Conservation (phyloP, 2,797 vertebrate species). For the Cyclura pinguis region DNA sequence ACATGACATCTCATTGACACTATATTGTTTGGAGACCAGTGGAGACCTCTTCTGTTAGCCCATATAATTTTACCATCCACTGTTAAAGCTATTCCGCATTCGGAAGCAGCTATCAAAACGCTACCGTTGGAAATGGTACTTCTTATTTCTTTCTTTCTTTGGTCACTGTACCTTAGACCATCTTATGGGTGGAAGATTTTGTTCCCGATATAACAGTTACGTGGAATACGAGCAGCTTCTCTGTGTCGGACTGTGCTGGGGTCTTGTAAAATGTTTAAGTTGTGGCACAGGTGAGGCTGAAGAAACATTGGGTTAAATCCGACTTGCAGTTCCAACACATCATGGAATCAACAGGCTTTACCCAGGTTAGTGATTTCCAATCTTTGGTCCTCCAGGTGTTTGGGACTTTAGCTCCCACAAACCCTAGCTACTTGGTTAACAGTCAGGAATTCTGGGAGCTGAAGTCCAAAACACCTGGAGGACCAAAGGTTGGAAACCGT, state of each 20-base stretch:
- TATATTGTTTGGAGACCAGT: conserved; percentile 33
- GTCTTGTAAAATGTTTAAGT: not conserved
- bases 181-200: not conserved
- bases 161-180: not conserved
- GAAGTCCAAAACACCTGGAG: no score
- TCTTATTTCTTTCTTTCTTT: not conserved
- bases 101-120: conserved; percentile 41
- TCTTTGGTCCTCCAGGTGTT: no score
- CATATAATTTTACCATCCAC: conserved; percentile 44
- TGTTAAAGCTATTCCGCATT: not conserved
- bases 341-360: no score
- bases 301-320: no score
- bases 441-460: no score
- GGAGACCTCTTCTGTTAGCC: conserved; percentile 36
- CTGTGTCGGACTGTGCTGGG: not conserved
- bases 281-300: no score
- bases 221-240: not conserved
- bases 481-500: no score
- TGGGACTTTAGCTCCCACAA: no score
- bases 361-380: no score
- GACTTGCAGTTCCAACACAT: no score
- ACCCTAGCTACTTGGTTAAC: no score
- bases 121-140: not conserved
- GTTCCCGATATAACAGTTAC: not conserved
- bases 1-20: conserved; percentile 50